These are phyloP conservation scores for Lasiurus borealis DNA, from an alignment of 2,113 vertebrate species.

Conservation along the genomic window DNA sequence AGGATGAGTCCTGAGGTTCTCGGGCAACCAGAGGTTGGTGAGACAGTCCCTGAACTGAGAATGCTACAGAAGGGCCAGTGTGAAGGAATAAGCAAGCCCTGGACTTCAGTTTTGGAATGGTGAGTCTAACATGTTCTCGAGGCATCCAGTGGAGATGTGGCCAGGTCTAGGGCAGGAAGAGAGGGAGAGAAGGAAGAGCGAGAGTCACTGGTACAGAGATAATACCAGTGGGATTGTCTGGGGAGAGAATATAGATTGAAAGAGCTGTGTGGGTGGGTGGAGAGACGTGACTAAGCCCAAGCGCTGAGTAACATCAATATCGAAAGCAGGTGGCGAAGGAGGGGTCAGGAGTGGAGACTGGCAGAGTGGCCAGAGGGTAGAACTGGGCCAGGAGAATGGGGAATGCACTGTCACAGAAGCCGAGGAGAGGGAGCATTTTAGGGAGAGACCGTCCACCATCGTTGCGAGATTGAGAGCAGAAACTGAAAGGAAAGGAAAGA, in stretches of 20 bases:
- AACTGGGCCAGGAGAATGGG: not conserved
- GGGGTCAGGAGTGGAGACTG: not conserved
- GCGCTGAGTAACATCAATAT: not conserved
- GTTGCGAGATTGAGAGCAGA: not conserved
- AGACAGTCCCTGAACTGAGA: not conserved
- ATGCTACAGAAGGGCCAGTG: not conserved
- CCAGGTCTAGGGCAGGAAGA: not conserved
- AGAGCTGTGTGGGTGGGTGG: not conserved
- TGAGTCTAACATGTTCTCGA: not conserved
- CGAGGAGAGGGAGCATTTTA: not conserved
- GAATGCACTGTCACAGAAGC: not conserved
- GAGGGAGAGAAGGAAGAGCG: not conserved
- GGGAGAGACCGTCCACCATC: not conserved
- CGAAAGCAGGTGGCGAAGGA: not conserved
- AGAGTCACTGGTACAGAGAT: not conserved
- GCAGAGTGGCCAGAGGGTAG: not conserved
- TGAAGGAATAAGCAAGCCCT: not conserved
- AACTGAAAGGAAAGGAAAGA: not conserved
- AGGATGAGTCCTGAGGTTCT: not conserved
- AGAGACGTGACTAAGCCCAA: not conserved
- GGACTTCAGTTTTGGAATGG: constrained; percentile 1
- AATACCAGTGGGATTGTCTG: not conserved
- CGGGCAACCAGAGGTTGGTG: not conserved
- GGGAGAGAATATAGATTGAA: not conserved
- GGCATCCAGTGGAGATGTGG: not conserved